Conservation (phyloP, 2,888 invertebrate species). For the Drosophila pseudotalamancana region DNA sequence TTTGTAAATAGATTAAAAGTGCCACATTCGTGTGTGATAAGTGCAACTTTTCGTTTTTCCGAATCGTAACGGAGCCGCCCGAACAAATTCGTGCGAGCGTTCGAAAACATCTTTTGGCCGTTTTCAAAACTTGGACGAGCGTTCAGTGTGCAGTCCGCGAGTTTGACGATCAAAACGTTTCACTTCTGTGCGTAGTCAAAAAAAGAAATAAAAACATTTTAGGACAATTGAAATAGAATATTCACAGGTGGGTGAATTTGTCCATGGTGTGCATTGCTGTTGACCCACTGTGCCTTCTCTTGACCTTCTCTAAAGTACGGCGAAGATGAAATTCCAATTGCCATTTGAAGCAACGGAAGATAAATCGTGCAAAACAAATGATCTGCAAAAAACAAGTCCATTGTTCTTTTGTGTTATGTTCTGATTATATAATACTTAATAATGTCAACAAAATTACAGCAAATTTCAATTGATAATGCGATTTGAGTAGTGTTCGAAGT, state of each 20-base stretch:
- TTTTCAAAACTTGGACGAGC: conserved; percentile 54
- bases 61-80: conserved; percentile 30
- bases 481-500: too few species aligned
- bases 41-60: conserved; percentile 51
- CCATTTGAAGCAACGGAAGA: conserved; percentile 2
- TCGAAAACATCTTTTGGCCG: conserved; percentile 49
- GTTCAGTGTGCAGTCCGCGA: conserved; percentile 53
- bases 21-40: conserved; percentile 57
- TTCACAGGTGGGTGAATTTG: conserved; percentile 69
- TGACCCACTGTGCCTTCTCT: conserved; percentile 11
- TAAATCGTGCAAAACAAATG: conserved; percentile 6
- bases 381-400: conserved; percentile 47
- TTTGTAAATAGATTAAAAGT: conserved; percentile 74
- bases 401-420: conserved; percentile 45
- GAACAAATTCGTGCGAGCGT: conserved; percentile 32
- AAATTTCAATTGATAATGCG: conserved; percentile 5
- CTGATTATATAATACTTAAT: conserved; percentile 54
- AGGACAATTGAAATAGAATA: conserved; percentile 46
- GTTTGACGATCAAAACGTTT: conserved; percentile 36
- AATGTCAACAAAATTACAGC: conserved; percentile 45
- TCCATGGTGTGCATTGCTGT: conserved; percentile 14
- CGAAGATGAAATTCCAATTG: conserved; percentile 1
- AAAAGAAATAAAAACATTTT: conserved; percentile 24
- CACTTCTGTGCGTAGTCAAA: conserved; percentile 5
- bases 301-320: not conserved